Percentiles rank a stretch among this genome's conserved stretches.
These are phyloP conservation scores for Zaprionus ornatus DNA, from an alignment of 1,140 invertebrate species.

Conservation along the genomic window DNA sequence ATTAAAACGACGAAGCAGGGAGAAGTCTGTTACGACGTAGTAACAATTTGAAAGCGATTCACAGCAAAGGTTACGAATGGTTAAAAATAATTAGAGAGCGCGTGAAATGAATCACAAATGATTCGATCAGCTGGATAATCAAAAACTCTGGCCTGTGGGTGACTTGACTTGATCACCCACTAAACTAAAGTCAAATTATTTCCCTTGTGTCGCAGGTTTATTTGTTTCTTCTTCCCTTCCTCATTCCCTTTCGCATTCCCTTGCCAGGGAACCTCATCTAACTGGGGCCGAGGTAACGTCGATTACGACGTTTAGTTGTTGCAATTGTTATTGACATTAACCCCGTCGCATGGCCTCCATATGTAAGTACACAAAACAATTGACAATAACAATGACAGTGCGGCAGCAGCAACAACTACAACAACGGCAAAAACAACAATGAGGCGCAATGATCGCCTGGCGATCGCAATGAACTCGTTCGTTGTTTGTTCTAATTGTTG, in stretches of 20 bases:
- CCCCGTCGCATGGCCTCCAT: conserved; percentile 34
- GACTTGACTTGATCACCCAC: background rate
- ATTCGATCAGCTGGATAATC: background rate
- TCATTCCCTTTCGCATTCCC: background rate
- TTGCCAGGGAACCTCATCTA: background rate
- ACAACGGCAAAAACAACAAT: conserved; percentile 15
- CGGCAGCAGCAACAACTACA: conserved; percentile 21
- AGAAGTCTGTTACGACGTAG: background rate
- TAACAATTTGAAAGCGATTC: background rate
- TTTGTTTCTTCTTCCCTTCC: background rate
- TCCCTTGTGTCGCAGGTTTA: too few species aligned
- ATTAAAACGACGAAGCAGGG: background rate
- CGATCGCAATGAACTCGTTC: conserved; percentile 51
- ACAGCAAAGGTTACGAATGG: background rate
- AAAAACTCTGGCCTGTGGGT: background rate
- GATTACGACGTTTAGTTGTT: conserved; percentile 5
- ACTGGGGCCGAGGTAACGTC: background rate
- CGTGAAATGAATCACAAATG: background rate
- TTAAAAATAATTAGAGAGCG: background rate
- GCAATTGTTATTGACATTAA: conserved; percentile 37
- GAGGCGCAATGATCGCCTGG: conserved; percentile 51
- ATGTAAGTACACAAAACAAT: conserved; percentile 11
- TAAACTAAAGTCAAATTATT: background rate
- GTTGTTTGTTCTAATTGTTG: conserved; percentile 74
- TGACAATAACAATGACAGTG: conserved; percentile 27